Conservation (phyloP, 2,888 invertebrate species). For the Eugnorisma glareosa region DNA sequence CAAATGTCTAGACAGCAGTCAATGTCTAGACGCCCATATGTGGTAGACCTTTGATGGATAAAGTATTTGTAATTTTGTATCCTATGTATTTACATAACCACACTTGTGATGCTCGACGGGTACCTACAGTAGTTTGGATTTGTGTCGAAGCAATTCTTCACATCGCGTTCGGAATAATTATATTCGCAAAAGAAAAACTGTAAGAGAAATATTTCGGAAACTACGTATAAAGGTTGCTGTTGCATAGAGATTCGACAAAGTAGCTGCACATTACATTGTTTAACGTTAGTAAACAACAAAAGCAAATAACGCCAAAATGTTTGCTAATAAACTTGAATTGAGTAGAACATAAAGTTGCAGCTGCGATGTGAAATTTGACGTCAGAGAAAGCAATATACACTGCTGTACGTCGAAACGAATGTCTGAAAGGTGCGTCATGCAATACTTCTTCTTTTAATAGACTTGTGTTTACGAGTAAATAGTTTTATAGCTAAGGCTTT, state of each 20-base stretch:
- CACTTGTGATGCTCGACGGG: slow-evolving; percentile 43
- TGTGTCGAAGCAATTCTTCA: slow-evolving; percentile 39
- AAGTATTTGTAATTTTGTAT: slow-evolving; percentile 41
- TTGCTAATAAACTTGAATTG: slow-evolving; percentile 57
- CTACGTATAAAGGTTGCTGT: background rate
- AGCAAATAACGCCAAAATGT: slow-evolving; percentile 55
- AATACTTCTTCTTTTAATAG: slow-evolving; percentile 68
- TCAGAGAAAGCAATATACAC: slow-evolving; percentile 70
- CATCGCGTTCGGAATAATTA: slow-evolving; percentile 37
- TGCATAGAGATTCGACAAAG: slow-evolving; percentile 16
- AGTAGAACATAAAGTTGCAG: slow-evolving; percentile 61
- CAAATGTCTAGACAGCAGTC: slow-evolving; percentile 50
- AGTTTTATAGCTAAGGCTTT: slow-evolving; percentile 63
- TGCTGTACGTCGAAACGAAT: slow-evolving; percentile 57
- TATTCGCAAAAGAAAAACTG: slow-evolving; percentile 11
- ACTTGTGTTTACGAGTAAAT: slow-evolving; percentile 66
- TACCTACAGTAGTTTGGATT: slow-evolving; percentile 29
- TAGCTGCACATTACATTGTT: slow-evolving; percentile 44
- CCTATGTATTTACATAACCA: slow-evolving; percentile 45
- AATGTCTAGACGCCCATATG: slow-evolving; percentile 55
- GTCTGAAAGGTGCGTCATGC: slow-evolving; percentile 70
- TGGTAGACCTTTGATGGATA: slow-evolving; percentile 50
- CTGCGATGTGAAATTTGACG: slow-evolving; percentile 67
- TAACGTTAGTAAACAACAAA: slow-evolving; percentile 47
- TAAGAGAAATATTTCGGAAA: background rate